These are phyloP conservation scores for Scaptomyza tumidula DNA, from an alignment of 2,888 invertebrate genomes.

Conservation along the genomic window DNA sequence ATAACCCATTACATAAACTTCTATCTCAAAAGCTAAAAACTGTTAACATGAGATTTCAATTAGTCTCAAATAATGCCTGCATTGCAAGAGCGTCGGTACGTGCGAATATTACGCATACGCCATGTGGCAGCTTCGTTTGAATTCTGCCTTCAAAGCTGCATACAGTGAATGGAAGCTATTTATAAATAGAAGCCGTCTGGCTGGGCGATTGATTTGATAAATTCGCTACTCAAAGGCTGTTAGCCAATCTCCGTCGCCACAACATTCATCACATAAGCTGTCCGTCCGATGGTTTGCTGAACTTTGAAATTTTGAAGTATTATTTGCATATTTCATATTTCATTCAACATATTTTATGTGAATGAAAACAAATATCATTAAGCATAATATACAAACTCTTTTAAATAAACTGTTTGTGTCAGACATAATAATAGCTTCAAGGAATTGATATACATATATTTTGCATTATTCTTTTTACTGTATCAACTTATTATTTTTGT, in stretches of 20 bases:
- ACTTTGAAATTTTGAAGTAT: not conserved
- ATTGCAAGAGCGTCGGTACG: slow-evolving; percentile 33
- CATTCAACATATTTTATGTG: not conserved
- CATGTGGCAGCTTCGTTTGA: slow-evolving; percentile 17
- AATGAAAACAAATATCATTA: not conserved
- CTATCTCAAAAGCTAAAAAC: not conserved
- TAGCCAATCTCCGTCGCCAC: slow-evolving; percentile 10
- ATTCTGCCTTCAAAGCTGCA: not conserved
- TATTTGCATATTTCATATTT: not conserved
- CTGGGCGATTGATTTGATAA: slow-evolving; percentile 28
- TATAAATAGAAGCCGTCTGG: slow-evolving; percentile 29
- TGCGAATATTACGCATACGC: slow-evolving; percentile 39
- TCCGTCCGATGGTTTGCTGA: slow-evolving; percentile 4
- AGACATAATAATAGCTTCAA: too few relatives aligned
- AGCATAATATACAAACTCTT: not conserved
- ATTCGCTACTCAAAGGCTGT: slow-evolving; percentile 20
- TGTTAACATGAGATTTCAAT: slow-evolving; percentile 27
- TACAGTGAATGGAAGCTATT: slow-evolving; percentile 13
- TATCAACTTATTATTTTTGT: not conserved
- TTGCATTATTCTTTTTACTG: too few relatives aligned
- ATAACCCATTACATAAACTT: not conserved
- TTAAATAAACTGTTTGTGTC: not conserved
- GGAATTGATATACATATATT: too few relatives aligned
- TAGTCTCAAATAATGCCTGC: slow-evolving; percentile 21
- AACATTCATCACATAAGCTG: slow-evolving; percentile 20